These are phyloP conservation scores for Arbacia lixula DNA, from an alignment of 53 echinoderm and acorn worm species.

Conservation along the genomic window DNA sequence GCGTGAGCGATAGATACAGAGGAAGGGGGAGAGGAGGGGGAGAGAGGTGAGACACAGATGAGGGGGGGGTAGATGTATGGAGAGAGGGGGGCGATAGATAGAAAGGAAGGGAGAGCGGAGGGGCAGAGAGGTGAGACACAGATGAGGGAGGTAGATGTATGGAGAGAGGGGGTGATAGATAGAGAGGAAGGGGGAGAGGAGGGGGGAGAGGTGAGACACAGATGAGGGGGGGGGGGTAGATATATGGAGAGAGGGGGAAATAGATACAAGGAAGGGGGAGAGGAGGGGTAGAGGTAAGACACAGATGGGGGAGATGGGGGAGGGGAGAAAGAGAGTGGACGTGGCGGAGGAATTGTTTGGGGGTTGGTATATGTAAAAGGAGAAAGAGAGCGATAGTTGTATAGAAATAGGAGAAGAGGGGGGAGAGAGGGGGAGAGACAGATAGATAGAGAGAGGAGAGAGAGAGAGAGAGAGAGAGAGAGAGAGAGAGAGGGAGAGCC, in stretches of 20 bases:
- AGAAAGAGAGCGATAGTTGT: no score
- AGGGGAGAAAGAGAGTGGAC: neutral
- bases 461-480: neutral
- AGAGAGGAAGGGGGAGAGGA: neutral
- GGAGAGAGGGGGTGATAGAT: neutral
- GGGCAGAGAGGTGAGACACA: no score
- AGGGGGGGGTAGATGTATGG: neutral
- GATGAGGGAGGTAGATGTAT: no score
- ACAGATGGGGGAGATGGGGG: neutral
- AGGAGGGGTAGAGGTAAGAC: neutral
- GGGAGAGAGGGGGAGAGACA: neutral
- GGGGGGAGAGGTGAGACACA: neutral
- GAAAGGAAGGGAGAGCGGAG: neutral
- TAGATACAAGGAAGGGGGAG: neutral
- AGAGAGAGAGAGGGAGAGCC: neutral
- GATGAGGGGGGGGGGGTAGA: neutral
- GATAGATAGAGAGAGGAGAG: neutral
- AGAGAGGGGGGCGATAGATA: neutral
- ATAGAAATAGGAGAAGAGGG: no score
- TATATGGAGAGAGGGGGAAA: neutral
- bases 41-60: neutral
- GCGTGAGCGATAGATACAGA: neutral
- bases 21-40: neutral
- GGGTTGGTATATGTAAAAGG: neutral
- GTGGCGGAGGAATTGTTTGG: neutral